These are phyloP conservation scores for Helleia helle DNA, from an alignment of 2,888 invertebrate species.

Conservation along the genomic window DNA sequence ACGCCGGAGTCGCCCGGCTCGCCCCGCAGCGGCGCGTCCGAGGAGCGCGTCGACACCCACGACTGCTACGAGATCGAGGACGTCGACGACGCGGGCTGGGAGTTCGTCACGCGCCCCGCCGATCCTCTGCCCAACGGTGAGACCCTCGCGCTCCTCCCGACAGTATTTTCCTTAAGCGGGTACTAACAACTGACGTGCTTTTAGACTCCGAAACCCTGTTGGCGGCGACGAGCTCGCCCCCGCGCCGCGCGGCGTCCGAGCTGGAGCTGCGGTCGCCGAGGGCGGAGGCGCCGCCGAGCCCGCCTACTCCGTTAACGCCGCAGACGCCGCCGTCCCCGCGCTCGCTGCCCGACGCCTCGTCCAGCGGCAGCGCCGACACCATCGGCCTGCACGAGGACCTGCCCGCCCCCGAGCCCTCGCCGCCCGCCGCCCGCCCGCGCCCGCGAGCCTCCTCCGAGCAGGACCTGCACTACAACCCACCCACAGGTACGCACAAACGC, in stretches of 20 bases:
- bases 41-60: constrained; percentile 46
- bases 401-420: constrained; percentile 19
- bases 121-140: constrained; percentile 56
- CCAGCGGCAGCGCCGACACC: constrained; percentile 27
- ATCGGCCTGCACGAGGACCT: too few relatives aligned
- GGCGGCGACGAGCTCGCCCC: constrained; percentile 18
- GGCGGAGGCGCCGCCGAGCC: constrained; percentile 27
- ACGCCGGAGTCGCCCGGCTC: constrained; percentile 19
- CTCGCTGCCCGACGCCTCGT: constrained; percentile 20
- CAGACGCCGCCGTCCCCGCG: constrained; percentile 11
- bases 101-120: constrained; percentile 55
- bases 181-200: too few relatives aligned
- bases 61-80: constrained; percentile 71
- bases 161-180: too few relatives aligned
- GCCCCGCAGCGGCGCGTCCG: constrained; percentile 19
- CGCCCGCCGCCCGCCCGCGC: constrained; percentile 16
- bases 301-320: constrained; percentile 30
- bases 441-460: background rate
- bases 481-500: background rate
- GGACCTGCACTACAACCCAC: background rate
- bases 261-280: constrained; percentile 35
- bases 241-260: constrained; percentile 41
- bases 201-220: constrained; percentile 51
- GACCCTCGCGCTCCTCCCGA: too few relatives aligned
- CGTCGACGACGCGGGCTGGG: constrained; percentile 65